These are phyloP conservation scores for Ochropleura plecta DNA, from an alignment of 2,888 invertebrate genomes.

Conservation along the genomic window DNA sequence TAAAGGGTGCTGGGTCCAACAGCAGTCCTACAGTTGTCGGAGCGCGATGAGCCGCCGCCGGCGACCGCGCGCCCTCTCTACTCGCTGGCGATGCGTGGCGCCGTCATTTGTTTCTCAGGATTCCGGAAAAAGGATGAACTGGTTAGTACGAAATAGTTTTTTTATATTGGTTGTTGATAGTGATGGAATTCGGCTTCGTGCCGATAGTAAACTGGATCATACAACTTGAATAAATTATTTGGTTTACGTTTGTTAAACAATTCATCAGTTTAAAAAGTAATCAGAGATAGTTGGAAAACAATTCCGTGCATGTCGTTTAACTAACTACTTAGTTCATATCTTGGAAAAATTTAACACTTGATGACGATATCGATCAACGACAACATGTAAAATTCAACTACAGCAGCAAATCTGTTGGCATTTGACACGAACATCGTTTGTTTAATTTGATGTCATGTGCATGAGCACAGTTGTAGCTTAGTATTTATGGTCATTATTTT, in stretches of 20 bases:
- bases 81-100: constrained; percentile 96
- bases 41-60: constrained; percentile 93
- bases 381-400: constrained; percentile 12
- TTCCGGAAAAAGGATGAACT: constrained; percentile 97
- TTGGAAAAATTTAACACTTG: background rate
- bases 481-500: constrained; percentile 21
- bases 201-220: background rate
- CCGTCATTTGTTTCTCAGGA: constrained; percentile 97
- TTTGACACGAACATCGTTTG: constrained; percentile 22
- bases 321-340: background rate
- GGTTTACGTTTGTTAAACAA: background rate
- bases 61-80: constrained; percentile 95
- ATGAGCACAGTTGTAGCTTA: constrained; percentile 18
- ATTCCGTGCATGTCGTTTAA: constrained; percentile 1
- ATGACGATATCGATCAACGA: constrained; percentile 14
- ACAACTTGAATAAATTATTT: background rate
- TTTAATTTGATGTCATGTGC: constrained; percentile 23
- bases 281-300: background rate
- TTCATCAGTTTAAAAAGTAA: background rate
- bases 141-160: constrained; percentile 89
- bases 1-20: constrained; percentile 94
- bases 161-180: background rate
- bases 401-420: constrained; percentile 26
- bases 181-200: background rate
- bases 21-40: constrained; percentile 94